phyloP scores from a whole-genome alignment of 2,888 invertebrate species.

The Nomada ferruginata region DNA sequence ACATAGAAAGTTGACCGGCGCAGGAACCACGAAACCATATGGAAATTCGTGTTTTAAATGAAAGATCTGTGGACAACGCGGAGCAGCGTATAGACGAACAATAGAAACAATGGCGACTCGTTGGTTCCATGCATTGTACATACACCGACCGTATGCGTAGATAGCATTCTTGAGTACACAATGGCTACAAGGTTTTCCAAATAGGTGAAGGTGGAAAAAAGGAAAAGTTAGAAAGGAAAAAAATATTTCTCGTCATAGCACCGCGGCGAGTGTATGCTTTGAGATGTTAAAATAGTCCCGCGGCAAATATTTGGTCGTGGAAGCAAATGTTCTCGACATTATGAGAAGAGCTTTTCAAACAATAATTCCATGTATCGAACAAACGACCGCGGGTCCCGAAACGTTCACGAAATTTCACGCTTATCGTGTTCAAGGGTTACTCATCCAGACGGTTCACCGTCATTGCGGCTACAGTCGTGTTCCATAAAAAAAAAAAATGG shows the following conservation, averaged over 20 bases:
- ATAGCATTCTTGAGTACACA: conserved; percentile 69
- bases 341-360: conserved; percentile 67
- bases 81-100: conserved; percentile 66
- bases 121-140: conserved; percentile 53
- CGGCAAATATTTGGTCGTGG: conserved; percentile 69
- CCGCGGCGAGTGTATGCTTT: conserved; percentile 61
- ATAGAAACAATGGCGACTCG: conserved; percentile 69
- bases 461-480: background rate
- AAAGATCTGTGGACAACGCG: conserved; percentile 60
- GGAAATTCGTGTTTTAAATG: conserved; percentile 69
- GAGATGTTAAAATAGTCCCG: conserved; percentile 72
- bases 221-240: background rate
- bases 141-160: conserved; percentile 47
- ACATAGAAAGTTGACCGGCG: conserved; percentile 26
- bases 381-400: conserved; percentile 10
- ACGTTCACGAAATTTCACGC: conserved; percentile 38
- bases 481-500: background rate
- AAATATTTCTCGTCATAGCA: conserved; percentile 53
- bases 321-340: conserved; percentile 69
- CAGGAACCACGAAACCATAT: conserved; percentile 55
- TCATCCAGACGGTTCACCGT: conserved; percentile 5
- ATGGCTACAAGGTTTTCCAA: conserved; percentile 71
- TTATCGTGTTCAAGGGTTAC: conserved; percentile 25
- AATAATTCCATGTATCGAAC: conserved; percentile 64
- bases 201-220: conserved; percentile 48